A percentile compares a stretch with the other conserved stretches of the same genome.
phyloP scores from a whole-genome alignment of 1,140 invertebrate genomes.

The Drosophila funebris region DNA sequence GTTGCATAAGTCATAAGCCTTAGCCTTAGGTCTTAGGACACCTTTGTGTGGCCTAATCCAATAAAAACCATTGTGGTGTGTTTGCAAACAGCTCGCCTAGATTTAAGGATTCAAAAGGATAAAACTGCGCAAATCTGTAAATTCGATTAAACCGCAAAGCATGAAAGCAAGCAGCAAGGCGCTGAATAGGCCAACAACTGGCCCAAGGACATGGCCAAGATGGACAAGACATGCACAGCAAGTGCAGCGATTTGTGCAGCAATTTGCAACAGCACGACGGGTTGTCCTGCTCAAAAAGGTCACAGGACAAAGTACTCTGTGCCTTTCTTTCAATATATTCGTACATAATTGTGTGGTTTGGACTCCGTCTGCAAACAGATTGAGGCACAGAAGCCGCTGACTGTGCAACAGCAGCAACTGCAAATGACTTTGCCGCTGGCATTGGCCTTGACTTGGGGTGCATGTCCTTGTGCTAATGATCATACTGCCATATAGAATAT shows the following conservation, averaged over 20 bases:
- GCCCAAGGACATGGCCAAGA: neutral
- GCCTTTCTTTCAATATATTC: too few species aligned
- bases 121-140: conserved; percentile 63
- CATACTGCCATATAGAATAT: conserved; percentile 11
- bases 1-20: conserved; percentile 42
- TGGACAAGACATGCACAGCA: conserved; percentile 25
- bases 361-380: neutral
- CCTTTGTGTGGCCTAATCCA: conserved; percentile 74
- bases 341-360: conserved; percentile 74
- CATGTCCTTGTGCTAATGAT: conserved; percentile 58
- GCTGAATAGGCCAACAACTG: conserved; percentile 8
- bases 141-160: conserved; percentile 80
- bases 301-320: conserved; percentile 16
- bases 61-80: conserved; percentile 61
- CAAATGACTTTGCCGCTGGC: conserved; percentile 49
- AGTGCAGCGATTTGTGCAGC: conserved; percentile 56
- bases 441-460: conserved; percentile 49
- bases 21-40: conserved; percentile 70
- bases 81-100: conserved; percentile 62
- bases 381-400: conserved; percentile 33
- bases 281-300: conserved; percentile 6
- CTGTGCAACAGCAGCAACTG: conserved; percentile 70
- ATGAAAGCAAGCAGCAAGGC: conserved; percentile 49
- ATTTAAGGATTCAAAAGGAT: conserved; percentile 26
- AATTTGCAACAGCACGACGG: conserved; percentile 61